Evolutionary conservation across 2,888 invertebrate species (phyloP).

Genomic region (Eremobia ochroleuca): DNA sequence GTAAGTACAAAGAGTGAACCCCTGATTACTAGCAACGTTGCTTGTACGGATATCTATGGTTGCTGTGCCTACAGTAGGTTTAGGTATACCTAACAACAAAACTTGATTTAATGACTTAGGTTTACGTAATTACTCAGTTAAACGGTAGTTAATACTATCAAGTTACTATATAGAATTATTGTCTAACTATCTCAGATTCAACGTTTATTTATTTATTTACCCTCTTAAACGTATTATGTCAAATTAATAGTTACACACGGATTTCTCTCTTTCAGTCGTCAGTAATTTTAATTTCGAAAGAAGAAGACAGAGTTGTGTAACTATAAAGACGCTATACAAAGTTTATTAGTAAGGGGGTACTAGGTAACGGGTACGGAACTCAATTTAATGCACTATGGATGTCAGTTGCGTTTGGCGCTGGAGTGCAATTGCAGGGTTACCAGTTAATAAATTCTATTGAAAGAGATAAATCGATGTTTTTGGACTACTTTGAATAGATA

Average conservation of each 20-base stretch:
- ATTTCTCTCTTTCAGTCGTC: too few relatives aligned
- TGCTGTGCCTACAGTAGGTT: neutral
- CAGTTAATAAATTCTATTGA: slow-evolving; percentile 2
- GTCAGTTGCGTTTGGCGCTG: neutral
- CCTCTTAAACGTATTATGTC: too few relatives aligned
- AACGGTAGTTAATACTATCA: neutral
- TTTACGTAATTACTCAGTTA: neutral
- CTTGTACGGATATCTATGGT: too few relatives aligned
- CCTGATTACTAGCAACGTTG: neutral
- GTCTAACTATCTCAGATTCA: neutral
- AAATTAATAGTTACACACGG: too few relatives aligned
- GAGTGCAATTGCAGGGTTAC: slow-evolving; percentile 4
- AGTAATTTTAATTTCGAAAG: too few relatives aligned
- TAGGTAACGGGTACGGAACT: neutral
- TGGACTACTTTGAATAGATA: neutral
- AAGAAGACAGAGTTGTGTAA: too few relatives aligned
- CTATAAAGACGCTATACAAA: too few relatives aligned
- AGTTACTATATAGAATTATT: slow-evolving; percentile 13
- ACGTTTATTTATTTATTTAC: neutral
- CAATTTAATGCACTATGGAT: neutral
- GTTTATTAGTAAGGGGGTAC: too few relatives aligned
- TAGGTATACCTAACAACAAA: neutral
- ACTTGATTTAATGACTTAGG: neutral
- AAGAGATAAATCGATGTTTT: slow-evolving; percentile 5
- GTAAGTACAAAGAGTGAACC: neutral